Base-by-base conservation (phyloP, 1,140 invertebrate species). In the Venustaconcha ellipsiformis region DNA sequence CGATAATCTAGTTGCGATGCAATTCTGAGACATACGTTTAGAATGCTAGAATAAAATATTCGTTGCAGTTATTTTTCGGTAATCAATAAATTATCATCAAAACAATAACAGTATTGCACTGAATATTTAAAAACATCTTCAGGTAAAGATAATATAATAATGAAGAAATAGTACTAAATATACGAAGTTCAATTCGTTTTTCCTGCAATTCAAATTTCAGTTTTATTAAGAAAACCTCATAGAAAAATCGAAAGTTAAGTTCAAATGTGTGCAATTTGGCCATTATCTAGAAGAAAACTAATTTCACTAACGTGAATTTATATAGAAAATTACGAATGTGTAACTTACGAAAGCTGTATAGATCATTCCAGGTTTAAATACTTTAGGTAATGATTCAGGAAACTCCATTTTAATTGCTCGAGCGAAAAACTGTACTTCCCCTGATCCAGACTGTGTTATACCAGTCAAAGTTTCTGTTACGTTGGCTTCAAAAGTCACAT, bases 401-500 rank as follows among this genome's bases (percentile, higher is more conserved):
- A 77, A 77, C 37, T 77, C 75, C 20, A 77, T 0, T 59, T 77
- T 77, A n/a, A 67, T 67, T 14, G 48, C 17, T 57, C 72, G 60
- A 26, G 67, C 65, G 57, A 72, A 77, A 55, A 77, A 77, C 64
- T 72, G 75, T 5, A 77, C 23, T 57, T 72, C 69, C n/a, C 59
- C 62, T 20, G 23, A 4, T 62, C 70, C 56, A 0, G 63, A 60
- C 37, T 72, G 48, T 26, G 48, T 72, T 4, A 59, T 58, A n/a
- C 75, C 75, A 14, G 75, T 77, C 3, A 77, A 66, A 1, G 75
- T 72, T 63, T 77, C 75, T 0, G 75, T 77, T 15, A 72, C 75
- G 18, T 77, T 77, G 1, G 75, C 75, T 56, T 72, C 56, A 57
- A 77, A 67, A 6, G 68, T 23, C 17, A 48, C 0, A 14, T 70